These are phyloP conservation scores for Leiothrix lutea DNA, from an alignment of 2,113 vertebrate species.

Conservation along the genomic window DNA sequence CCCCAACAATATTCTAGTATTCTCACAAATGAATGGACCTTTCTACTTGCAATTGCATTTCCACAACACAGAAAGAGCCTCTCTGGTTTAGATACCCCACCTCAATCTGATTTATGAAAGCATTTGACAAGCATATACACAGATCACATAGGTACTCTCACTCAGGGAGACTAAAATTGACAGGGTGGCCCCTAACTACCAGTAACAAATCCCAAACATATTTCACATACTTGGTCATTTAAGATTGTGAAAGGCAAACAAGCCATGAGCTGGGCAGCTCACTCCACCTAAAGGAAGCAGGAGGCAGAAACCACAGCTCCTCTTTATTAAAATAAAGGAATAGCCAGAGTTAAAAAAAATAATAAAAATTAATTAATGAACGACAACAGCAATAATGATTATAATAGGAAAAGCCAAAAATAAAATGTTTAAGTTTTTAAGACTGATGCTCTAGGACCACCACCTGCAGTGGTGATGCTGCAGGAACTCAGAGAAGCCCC, in stretches of 20 bases:
- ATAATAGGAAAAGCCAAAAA: neutral
- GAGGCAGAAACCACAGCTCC: neutral
- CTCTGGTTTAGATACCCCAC: neutral
- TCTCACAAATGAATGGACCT: neutral
- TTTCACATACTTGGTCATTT: neutral
- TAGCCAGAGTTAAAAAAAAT: neutral
- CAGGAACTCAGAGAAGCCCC: neutral
- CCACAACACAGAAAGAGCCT: neutral
- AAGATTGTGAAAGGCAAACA: neutral
- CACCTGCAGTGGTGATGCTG: fast-evolving
- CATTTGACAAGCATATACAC: neutral
- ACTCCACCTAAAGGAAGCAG: slow-evolving; percentile 42
- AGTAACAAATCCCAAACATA: neutral
- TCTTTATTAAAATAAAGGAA: neutral
- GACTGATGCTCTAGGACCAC: neutral
- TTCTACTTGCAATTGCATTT: neutral
- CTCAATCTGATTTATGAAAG: neutral
- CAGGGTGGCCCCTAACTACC: neutral
- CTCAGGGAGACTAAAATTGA: neutral
- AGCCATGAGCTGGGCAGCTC: neutral
- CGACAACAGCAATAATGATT: too few species aligned
- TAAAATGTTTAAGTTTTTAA: neutral
- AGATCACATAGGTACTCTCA: neutral
- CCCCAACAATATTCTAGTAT: neutral
- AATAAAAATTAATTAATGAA: neutral